These are phyloP conservation scores for Drosophila quadrilineata DNA, from an alignment of 1,140 invertebrate species.

Conservation along the genomic window DNA sequence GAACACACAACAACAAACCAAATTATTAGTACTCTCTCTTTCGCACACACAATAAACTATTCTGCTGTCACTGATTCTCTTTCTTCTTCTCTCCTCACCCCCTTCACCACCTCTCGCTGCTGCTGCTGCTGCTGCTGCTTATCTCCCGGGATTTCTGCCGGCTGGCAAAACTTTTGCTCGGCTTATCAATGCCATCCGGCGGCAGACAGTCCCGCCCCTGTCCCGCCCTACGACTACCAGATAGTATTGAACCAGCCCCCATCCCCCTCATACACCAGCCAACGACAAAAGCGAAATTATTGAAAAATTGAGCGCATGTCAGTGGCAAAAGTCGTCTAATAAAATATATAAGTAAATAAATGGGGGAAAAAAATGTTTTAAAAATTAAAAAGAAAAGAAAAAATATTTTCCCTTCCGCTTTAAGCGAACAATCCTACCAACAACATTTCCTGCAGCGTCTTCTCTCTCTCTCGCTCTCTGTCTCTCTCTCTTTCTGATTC, in stretches of 20 bases:
- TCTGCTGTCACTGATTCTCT: neutral
- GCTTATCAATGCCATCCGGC: conserved; percentile 63
- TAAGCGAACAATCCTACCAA: no score
- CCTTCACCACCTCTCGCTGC: no score
- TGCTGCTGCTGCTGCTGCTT: no score
- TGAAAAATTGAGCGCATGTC: conserved; percentile 26
- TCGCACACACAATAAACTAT: neutral
- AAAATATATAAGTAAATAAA: no score
- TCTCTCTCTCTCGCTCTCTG: no score
- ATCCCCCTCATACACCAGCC: neutral
- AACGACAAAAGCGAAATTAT: conserved; percentile 22
- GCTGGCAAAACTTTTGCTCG: conserved; percentile 55
- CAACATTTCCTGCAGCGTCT: no score
- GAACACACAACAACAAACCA: neutral
- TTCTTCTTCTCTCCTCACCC: neutral
- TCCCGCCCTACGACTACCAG: no score
- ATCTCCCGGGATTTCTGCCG: conserved; percentile 17
- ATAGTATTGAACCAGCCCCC: conserved; percentile 19
- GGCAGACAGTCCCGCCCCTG: neutral
- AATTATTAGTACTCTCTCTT: no score
- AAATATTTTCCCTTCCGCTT: no score
- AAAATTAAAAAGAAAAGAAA: no score
- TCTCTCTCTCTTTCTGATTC: conserved; percentile 8
- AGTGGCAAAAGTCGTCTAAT: conserved; percentile 11
- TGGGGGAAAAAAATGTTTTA: no score